Percentiles rank a stretch among this genome's conserved stretches.
Evolutionary conservation across 2,888 invertebrate genomes (phyloP).

Genomic region (Thecophora atra): DNA sequence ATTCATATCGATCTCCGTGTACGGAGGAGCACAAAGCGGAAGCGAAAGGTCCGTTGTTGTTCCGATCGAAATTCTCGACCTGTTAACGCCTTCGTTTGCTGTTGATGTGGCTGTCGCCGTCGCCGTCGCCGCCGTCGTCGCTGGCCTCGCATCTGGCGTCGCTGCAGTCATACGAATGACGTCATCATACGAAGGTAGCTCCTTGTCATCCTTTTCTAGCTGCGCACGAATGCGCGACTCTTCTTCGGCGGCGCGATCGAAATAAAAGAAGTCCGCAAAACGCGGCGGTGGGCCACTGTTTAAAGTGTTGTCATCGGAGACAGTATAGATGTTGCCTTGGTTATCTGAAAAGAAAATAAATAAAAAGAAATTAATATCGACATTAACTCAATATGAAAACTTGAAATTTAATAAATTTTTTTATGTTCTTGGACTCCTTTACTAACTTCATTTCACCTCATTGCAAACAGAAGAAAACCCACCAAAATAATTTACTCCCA

Average conservation of each 20-base stretch:
- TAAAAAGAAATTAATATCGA: background rate
- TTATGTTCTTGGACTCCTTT: too few relatives aligned
- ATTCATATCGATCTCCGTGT: slow-evolving; percentile 11
- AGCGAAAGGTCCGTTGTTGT: slow-evolving; percentile 29
- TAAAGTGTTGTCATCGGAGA: slow-evolving; percentile 46
- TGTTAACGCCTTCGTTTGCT: too few relatives aligned
- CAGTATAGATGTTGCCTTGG: slow-evolving; percentile 51
- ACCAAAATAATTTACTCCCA: slow-evolving; percentile 6
- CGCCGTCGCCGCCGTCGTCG: slow-evolving; percentile 30
- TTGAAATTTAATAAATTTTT: too few relatives aligned
- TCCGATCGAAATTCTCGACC: too few relatives aligned
- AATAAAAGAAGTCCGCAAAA: slow-evolving; percentile 59
- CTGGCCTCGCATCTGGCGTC: slow-evolving; percentile 41
- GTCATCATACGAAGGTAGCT: slow-evolving; percentile 62
- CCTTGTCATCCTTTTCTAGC: slow-evolving; percentile 60
- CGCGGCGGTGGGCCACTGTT: slow-evolving; percentile 45
- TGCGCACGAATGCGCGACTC: slow-evolving; percentile 56
- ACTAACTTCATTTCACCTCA: too few relatives aligned
- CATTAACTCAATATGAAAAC: background rate
- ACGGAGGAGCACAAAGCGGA: slow-evolving; percentile 19
- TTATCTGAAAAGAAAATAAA: slow-evolving; percentile 50
- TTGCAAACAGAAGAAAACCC: background rate
- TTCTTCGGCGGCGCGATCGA: slow-evolving; percentile 56
- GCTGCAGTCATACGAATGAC: slow-evolving; percentile 60
- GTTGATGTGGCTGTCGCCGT: slow-evolving; percentile 33